Evolutionary conservation across 2,888 invertebrate genomes (phyloP), one percentile per base, ranked within the genome.

Genomic region (Yponomeuta sedellus): DNA sequence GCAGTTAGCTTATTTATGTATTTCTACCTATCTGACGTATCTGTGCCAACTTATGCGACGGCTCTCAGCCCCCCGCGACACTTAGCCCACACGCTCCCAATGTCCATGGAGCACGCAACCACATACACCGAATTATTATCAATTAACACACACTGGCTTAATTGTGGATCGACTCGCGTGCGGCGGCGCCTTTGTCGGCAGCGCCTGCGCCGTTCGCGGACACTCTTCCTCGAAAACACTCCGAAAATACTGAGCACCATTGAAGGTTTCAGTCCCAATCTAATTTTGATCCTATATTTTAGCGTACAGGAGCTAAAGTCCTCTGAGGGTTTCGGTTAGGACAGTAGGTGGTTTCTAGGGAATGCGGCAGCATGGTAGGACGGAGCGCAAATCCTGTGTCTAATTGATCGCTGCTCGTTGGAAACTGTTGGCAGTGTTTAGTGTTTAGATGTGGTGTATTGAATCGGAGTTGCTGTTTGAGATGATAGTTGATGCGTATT

Each of bases 111-210:
- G 44, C 44, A 52, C 44, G 44, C 44, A 52, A 52, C 44, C 44
- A 52, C 61, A 61, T 61, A 52, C 61, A 64, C 64, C 78, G 84
- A 85, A 88, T 91, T 91, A 90, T 88, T 89, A 88, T 85, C 89
- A 91, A 90, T 91, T 91, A 90, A 88, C 89, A 86, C 88, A 89
- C 88, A 85, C 89, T 82, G 87, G 83, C 86, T 87, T 90, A 90
- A 90, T 90, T 88, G 88, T 88, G 88, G 86, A 85, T 87, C 88
- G 84, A 12, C 80, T 88, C 88, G 89, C 90, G 89, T 89, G 90
- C 86, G 87, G 88, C 89, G 88, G 87, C 77, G 72, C 74, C 88
- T 91, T 91, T 91, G 91, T 86, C 87, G 88, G 89, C 79, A 71
- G 73, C 74, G 79, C 75, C 44, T 52, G 44, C 44, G 44, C 44